A percentile compares a stretch with the other conserved stretches of the same genome.
Conservation (phyloP, 2,113 vertebrate species). For the Turnix velox region DNA sequence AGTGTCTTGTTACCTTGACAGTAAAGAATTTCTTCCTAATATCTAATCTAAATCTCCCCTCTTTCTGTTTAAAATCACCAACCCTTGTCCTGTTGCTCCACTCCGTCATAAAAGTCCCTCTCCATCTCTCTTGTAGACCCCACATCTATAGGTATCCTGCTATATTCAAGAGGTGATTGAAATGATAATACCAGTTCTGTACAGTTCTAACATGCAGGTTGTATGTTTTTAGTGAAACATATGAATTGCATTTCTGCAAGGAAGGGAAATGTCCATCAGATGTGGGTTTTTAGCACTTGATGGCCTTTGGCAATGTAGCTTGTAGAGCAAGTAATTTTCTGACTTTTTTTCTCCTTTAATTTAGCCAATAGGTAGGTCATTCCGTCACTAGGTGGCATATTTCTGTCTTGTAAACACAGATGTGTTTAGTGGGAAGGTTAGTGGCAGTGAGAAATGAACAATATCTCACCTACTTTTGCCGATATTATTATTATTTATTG, state of each 20-base stretch:
- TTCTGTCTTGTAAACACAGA: background rate
- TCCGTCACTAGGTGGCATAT: background rate
- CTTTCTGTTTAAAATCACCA: too few species aligned
- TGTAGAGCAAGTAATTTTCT: background rate
- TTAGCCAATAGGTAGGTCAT: background rate
- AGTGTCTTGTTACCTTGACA: too few species aligned
- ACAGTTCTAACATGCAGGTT: background rate
- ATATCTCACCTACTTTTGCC: background rate
- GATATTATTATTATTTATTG: background rate
- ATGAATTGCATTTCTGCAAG: background rate
- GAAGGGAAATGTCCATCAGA: background rate
- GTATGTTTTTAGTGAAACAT: background rate
- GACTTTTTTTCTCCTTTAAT: background rate
- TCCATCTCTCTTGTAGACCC: too few species aligned
- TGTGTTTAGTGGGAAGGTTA: background rate
- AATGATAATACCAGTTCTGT: background rate
- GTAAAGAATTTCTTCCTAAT: too few species aligned
- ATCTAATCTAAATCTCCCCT: too few species aligned
- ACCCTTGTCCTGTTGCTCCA: too few species aligned
- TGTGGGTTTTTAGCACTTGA: background rate
- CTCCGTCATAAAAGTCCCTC: too few species aligned
- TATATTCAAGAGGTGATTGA: background rate
- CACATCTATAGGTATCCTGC: background rate
- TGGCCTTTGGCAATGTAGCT: background rate
- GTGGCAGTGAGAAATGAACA: background rate